Evolutionary conservation across 2,797 vertebrate genomes (phyloP).

Genomic region (Darevskia mixta): DNA sequence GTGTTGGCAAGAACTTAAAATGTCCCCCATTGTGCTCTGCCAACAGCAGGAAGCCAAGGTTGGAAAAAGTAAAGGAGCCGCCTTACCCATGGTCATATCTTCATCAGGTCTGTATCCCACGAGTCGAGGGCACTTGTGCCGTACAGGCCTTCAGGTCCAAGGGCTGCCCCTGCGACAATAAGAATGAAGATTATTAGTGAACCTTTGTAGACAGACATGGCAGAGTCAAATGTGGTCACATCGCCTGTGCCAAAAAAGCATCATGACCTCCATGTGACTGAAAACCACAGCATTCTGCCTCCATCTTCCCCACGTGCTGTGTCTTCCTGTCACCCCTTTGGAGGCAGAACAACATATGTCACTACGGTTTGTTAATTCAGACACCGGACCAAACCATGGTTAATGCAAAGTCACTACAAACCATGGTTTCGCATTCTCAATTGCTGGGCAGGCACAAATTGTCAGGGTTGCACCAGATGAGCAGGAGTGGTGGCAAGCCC

Average conservation of each 20-base stretch:
- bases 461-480: too few species aligned
- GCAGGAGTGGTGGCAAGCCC: too few species aligned
- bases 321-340: not conserved
- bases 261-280: too few species aligned
- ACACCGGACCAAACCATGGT: not conserved
- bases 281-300: not conserved
- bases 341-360: not conserved
- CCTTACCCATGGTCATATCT: slow-evolving; percentile 76
- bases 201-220: not conserved
- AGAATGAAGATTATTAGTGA: accelerated
- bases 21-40: too few species aligned
- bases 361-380: not conserved
- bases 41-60: not conserved
- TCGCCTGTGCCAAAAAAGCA: not conserved
- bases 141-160: slow-evolving; percentile 53
- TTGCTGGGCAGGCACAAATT: not conserved
- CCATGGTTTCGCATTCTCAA: not conserved
- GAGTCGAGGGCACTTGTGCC: slow-evolving; percentile 18
- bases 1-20: not conserved
- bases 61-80: not conserved
- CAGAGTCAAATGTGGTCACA: too few species aligned
- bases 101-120: slow-evolving; percentile 72
- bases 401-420: not conserved
- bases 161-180: slow-evolving; percentile 63
- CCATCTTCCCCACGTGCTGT: not conserved